Evolutionary conservation across 1,140 invertebrate genomes (phyloP).

Genomic region (Atopsyche davidsoni): DNA sequence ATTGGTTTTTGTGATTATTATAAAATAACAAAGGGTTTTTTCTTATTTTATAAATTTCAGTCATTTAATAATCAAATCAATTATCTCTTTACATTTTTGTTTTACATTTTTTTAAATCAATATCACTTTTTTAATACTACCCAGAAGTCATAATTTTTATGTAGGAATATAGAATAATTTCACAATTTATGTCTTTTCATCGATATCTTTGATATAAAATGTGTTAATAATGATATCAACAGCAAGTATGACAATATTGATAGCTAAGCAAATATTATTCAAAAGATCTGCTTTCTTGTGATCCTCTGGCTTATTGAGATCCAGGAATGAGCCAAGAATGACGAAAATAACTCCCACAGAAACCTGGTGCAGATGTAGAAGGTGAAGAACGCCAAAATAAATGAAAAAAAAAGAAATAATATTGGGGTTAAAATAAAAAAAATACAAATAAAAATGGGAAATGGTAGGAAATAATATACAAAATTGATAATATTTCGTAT

Average conservation of each 20-base stretch:
- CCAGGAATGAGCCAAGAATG: conserved; percentile 52
- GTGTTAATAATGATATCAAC: conserved; percentile 54
- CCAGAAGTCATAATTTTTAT: no score
- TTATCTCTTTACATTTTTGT: no score
- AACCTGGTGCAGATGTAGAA: conserved; percentile 45
- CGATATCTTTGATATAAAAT: conserved; percentile 47
- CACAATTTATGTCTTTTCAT: no score
- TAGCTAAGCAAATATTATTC: conserved; percentile 54
- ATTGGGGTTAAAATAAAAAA: conserved; percentile 26
- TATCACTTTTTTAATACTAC: no score
- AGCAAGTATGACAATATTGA: conserved; percentile 55
- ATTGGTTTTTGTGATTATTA: no score
- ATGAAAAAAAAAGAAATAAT: conserved; percentile 29
- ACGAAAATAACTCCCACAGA: conserved; percentile 55
- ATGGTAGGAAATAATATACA: conserved; percentile 10
- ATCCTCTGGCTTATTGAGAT: conserved; percentile 57
- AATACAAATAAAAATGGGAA: conserved; percentile 29
- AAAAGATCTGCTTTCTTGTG: conserved; percentile 53
- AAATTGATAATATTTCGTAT: conserved; percentile 8
- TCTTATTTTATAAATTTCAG: no score
- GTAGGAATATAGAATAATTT: no score
- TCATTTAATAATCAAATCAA: no score
- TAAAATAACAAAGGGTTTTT: no score
- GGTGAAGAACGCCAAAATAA: conserved; percentile 32
- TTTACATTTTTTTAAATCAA: no score